Base-by-base conservation (phyloP, 2,797 vertebrate species). In the Hirundo rustica region DNA sequence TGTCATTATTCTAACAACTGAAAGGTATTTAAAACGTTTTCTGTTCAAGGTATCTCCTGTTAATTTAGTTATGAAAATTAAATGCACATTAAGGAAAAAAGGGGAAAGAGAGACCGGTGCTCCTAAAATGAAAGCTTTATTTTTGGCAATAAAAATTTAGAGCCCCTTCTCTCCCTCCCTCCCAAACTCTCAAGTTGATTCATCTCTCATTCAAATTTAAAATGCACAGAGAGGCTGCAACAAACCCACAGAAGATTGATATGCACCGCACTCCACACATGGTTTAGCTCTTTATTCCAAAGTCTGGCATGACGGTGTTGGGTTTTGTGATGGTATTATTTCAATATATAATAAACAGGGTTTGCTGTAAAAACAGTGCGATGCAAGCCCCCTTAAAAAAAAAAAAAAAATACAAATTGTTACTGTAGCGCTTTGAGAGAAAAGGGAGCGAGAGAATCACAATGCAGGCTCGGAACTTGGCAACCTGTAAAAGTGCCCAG, bases 401-500 rank as follows among this genome's bases (percentile, higher is more conserved):
- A 38, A 36, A 38, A 38, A 96, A 90, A 88, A 93, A 93, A 84
- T 15, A 96, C 93, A 96, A 93, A 97, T 97, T 97, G 96, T 97
- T 97, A 96, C 97, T 97, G 87, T 92, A 92, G 93, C 60, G 83
- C 95, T 97, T 97, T 34, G 94, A 96, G 95, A 95, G 93, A 96
- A 96, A 94, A 97, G 88, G 84, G 85, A 96, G 95, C 22, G 50
- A 96, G 94, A 97, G 94, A 96, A 95, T 95, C 96, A 97, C 97
- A 97, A 97, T 97, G 97, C 97, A 97, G 96, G 95, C 97, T 96
- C 97, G 87, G 97, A 98, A 98, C 98, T 98, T 98, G 98, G 98
- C 98, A 98, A 98, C 98, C 98, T 98, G 98, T 99, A 98, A 99
- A 98, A 98, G 98, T 98, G 97, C 99, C 99, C 98, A 99, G 99